Percentiles rank a stretch among this genome's conserved stretches.
Evolutionary conservation across 2,113 vertebrate species (phyloP).

Genomic region (Anser cygnoides): DNA sequence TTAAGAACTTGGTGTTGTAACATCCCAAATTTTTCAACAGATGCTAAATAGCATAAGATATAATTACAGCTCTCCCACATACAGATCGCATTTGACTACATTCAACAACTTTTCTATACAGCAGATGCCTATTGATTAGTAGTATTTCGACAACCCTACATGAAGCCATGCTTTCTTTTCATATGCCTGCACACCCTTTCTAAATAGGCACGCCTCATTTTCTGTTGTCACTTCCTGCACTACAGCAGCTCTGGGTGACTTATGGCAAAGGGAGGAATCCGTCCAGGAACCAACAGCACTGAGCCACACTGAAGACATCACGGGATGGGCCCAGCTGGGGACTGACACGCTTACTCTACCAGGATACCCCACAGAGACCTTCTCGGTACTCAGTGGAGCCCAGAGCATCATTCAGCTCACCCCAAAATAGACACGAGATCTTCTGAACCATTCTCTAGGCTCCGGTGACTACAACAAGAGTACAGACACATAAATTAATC

Average conservation of each 20-base stretch:
- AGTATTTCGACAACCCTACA: neutral
- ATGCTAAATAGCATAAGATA: neutral
- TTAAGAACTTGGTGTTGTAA: neutral
- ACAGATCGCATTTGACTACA: neutral
- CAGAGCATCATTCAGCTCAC: neutral
- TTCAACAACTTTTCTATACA: neutral
- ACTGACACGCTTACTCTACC: neutral
- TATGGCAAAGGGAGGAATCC: neutral
- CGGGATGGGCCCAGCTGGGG: neutral
- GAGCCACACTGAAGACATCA: neutral
- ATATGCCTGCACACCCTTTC: neutral
- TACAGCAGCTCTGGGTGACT: neutral
- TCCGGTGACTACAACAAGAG: neutral
- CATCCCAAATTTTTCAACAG: neutral
- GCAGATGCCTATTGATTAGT: neutral
- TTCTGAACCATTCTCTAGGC: neutral
- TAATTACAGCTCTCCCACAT: neutral
- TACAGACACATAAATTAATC: neutral
- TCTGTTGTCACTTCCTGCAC: neutral
- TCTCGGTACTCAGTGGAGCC: neutral
- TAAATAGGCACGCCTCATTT: neutral
- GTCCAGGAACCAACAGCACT: neutral
- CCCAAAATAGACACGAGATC: neutral
- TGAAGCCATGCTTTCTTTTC: neutral
- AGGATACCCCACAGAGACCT: neutral